Evolutionary conservation across 2,113 vertebrate genomes (phyloP), one percentile per base, ranked within the genome.

Genomic region (Clupea harengus): DNA sequence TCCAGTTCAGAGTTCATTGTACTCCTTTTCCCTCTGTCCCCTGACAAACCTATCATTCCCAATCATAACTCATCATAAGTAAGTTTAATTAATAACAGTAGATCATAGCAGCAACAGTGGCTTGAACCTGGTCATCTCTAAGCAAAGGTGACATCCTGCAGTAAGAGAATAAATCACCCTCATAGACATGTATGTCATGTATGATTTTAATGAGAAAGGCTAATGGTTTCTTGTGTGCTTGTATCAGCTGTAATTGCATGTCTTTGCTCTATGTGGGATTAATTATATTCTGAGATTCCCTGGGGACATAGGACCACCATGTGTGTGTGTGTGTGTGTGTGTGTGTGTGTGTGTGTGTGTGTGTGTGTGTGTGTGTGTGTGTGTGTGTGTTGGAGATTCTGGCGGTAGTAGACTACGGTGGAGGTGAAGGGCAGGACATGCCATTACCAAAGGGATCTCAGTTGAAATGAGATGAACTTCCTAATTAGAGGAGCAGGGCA

Each of bases 191-290:
- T 78, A 39, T 78, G 72, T 1, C 72, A 78, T 78, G 72, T 75
- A 15, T 78, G 72, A 86, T 88, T 85, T 32, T 93, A 94, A 94
- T 94, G 89, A 93, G 90, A 90, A 88, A 82, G 89, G 90, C 89
- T 93, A 93, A 93, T 93, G 83, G 89, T 89, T 90, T 90, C 89
- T 84, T 88, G 64, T 86, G 20, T 85, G 91, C 86, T 86, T 91
- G 88, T 85, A 86, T 89, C 82, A 88, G 91, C 85, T 81, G 87
- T 83, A 60, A 47, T 82, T 82, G 83, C 85, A 89, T 78, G 22
- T 85, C 64, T 72, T 83, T 82, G 49, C 82, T 88, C 86, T 90
- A 82, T 86, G 13, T 17, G 81, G 75, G 85, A 89, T 88, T 90
- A 85, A 93, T 92, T 92, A 89, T 82, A 88, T 87, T 46, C n/a